These are phyloP conservation scores for Syngnathus acus DNA, from an alignment of 2,797 vertebrate species.

Conservation along the genomic window DNA sequence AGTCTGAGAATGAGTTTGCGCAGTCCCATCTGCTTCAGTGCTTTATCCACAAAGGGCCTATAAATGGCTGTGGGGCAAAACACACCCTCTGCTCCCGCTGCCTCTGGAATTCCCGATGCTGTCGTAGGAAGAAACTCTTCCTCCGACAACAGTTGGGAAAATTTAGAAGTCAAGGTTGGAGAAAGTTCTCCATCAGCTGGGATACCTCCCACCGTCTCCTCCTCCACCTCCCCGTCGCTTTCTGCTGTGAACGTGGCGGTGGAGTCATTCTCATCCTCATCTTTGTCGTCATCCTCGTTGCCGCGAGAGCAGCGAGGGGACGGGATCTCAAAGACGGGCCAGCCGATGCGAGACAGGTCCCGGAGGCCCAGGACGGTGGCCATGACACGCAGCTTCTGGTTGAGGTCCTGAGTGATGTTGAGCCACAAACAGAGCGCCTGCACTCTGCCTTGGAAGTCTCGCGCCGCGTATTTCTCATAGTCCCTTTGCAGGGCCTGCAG, in stretches of 20 bases:
- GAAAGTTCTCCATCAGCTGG: conserved; percentile 54
- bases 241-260: conserved; percentile 78
- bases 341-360: conserved; percentile 90
- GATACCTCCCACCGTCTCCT: conserved; percentile 15
- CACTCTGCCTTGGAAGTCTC: conserved; percentile 96
- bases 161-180: conserved; percentile 66
- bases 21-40: conserved; percentile 98
- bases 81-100: conserved; percentile 51
- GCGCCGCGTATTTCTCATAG: conserved; percentile 93
- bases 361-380: conserved; percentile 93
- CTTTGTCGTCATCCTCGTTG: conserved; percentile 71
- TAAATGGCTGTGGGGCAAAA: conserved; percentile 92
- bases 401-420: conserved; percentile 97
- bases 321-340: conserved; percentile 98
- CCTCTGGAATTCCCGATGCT: conserved; percentile 43
- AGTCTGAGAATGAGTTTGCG: conserved; percentile 94
- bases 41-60: conserved; percentile 98
- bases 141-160: conserved; percentile 77
- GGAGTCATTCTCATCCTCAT: conserved; percentile 71
- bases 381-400: conserved; percentile 97
- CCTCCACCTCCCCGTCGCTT: conserved; percentile 72
- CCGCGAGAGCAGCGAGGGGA: conserved; percentile 86
- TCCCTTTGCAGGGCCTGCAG: conserved; percentile 93
- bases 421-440: conserved; percentile 99
- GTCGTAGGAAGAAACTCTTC: conserved; percentile 73